phyloP scores from a whole-genome alignment of 2,888 invertebrate genomes.

The Lepidochrysops patricia region DNA sequence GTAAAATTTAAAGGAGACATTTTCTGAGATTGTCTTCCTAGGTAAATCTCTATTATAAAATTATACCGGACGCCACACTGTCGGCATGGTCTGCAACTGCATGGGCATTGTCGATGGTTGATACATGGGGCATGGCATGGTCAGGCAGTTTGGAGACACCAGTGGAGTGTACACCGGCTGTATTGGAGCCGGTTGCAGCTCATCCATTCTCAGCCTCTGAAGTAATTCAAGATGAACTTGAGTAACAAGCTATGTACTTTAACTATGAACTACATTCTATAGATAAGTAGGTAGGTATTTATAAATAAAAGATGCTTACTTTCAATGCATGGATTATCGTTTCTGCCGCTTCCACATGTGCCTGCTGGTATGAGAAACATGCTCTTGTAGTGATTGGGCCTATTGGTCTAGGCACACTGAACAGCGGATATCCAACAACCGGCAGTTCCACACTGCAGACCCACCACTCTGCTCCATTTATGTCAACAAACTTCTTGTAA shows the following conservation, averaged over 20 bases:
- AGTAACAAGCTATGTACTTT: too few relatives aligned
- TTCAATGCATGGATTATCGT: constrained; percentile 46
- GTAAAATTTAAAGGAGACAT: background rate
- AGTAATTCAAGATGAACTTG: constrained; percentile 20
- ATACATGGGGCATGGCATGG: constrained; percentile 30
- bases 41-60: background rate
- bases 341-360: constrained; percentile 52
- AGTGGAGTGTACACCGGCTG: constrained; percentile 36
- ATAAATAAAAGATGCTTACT: constrained; percentile 31
- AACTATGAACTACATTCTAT: too few relatives aligned
- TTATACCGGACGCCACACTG: background rate
- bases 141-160: constrained; percentile 37
- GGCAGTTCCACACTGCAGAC: constrained; percentile 48
- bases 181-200: constrained; percentile 36
- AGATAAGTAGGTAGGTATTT: too few relatives aligned
- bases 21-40: background rate
- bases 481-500: constrained; percentile 44
- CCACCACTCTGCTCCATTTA: constrained; percentile 41
- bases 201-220: constrained; percentile 42
- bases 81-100: background rate
- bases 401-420: constrained; percentile 34
- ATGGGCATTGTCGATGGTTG: background rate
- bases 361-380: constrained; percentile 43
- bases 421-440: constrained; percentile 44
- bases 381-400: constrained; percentile 45